Conservation (phyloP, 2,797 vertebrate species). For the Morelia viridis region DNA sequence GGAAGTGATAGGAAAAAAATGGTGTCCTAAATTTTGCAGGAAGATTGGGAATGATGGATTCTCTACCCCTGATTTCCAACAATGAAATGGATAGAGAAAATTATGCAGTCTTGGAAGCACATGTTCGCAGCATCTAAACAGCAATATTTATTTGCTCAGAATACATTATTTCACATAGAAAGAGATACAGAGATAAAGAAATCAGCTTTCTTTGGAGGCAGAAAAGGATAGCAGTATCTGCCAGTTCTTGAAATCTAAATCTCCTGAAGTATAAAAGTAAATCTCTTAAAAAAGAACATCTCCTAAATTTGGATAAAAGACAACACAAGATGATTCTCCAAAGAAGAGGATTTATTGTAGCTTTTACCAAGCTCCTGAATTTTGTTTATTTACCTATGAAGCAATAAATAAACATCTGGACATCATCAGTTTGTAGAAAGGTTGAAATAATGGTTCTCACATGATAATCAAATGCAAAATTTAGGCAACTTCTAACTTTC, state of each 20-base stretch:
- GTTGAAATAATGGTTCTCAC: neutral
- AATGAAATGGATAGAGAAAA: neutral
- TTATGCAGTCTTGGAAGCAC: neutral
- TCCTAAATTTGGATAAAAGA: slow-evolving; percentile 17
- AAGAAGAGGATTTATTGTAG: slow-evolving; percentile 1
- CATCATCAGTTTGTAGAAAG: neutral
- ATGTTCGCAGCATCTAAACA: neutral
- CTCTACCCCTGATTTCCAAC: neutral
- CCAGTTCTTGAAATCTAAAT: neutral
- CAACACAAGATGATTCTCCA: slow-evolving; percentile 4
- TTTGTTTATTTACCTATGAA: slow-evolving; percentile 8
- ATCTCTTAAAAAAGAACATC: neutral
- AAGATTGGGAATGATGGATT: neutral
- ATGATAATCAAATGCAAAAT: neutral
- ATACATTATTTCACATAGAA: neutral
- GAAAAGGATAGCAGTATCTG: neutral
- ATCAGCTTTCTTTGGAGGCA: neutral
- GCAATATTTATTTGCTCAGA: neutral
- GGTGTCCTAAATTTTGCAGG: neutral
- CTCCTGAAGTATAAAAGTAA: neutral
- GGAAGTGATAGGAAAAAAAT: neutral
- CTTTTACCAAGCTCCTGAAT: neutral
- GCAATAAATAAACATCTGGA: neutral
- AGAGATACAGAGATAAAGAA: neutral
- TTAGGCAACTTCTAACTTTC: neutral